Conservation (phyloP, 1,140 invertebrate genomes). For the Temnothorax longispinosus region DNA sequence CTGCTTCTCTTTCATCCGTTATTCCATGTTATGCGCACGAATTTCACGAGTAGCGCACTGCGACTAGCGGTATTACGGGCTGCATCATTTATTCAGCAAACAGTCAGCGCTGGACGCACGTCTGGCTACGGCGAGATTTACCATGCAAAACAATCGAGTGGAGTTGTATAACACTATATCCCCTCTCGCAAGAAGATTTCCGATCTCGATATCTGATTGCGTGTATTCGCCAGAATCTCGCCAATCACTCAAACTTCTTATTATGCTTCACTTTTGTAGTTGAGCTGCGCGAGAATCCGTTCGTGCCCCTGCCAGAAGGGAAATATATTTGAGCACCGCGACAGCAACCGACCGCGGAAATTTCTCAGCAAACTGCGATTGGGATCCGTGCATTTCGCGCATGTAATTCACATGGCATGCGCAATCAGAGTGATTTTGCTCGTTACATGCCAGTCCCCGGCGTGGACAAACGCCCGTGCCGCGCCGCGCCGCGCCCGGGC, state of each 20-base stretch:
- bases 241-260: neutral
- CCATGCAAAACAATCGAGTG: slow-evolving; percentile 48
- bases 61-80: slow-evolving; percentile 64
- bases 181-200: neutral
- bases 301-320: neutral
- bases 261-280: neutral
- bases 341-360: neutral
- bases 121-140: slow-evolving; percentile 11
- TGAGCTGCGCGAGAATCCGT: neutral
- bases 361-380: slow-evolving; percentile 10
- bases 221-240: neutral
- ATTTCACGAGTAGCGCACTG: slow-evolving; percentile 43
- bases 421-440: slow-evolving; percentile 41
- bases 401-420: slow-evolving; percentile 21
- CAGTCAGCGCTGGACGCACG: slow-evolving; percentile 44
- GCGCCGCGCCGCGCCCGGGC: neutral
- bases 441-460: slow-evolving; percentile 1
- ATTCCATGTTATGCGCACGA: slow-evolving; percentile 41
- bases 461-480: slow-evolving; percentile 10
- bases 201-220: slow-evolving; percentile 1
- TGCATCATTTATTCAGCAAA: slow-evolving; percentile 73
- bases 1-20: slow-evolving; percentile 29
- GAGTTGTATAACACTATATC: neutral
- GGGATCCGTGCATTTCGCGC: neutral
- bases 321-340: neutral